These are phyloP conservation scores for Mastigias papua DNA, from an alignment of 30 jellyfish, hydroid and myxozoan genomes.

Conservation along the genomic window DNA sequence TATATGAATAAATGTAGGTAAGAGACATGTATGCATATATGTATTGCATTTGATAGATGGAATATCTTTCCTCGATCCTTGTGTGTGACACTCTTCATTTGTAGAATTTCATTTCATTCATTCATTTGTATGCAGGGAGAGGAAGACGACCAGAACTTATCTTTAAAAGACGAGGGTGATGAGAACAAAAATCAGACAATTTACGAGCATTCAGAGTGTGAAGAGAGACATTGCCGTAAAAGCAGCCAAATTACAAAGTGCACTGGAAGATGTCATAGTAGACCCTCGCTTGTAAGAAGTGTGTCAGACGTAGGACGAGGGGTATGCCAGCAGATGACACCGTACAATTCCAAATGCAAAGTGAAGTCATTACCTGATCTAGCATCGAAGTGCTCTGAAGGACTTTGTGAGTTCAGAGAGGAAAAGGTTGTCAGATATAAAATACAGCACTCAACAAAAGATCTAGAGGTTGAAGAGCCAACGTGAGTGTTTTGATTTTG, in stretches of 20 bases:
- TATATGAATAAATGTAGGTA: too few species aligned
- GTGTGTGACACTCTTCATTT: neutral
- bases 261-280: slow-evolving; percentile 42
- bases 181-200: slow-evolving; percentile 20
- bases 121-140: neutral
- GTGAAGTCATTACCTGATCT: slow-evolving; percentile 60
- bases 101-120: neutral
- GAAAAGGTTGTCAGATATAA: slow-evolving; percentile 26
- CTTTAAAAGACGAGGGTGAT: neutral
- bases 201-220: slow-evolving; percentile 30
- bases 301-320: slow-evolving; percentile 63
- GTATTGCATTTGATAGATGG: too few species aligned
- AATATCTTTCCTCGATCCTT: too few species aligned
- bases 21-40: too few species aligned
- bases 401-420: slow-evolving; percentile 12
- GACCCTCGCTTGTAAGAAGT: slow-evolving; percentile 52
- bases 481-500: neutral
- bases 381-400: slow-evolving; percentile 29
- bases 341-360: slow-evolving; percentile 34
- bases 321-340: slow-evolving; percentile 37
- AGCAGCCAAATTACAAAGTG: slow-evolving; percentile 13
- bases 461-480: slow-evolving; percentile 8
- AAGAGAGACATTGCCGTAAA: slow-evolving; percentile 22
- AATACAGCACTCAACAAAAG: slow-evolving; percentile 7
- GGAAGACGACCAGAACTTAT: slow-evolving; percentile 47